Conservation (phyloP, 1,140 invertebrate species). For the Zaprionus vittiger region DNA sequence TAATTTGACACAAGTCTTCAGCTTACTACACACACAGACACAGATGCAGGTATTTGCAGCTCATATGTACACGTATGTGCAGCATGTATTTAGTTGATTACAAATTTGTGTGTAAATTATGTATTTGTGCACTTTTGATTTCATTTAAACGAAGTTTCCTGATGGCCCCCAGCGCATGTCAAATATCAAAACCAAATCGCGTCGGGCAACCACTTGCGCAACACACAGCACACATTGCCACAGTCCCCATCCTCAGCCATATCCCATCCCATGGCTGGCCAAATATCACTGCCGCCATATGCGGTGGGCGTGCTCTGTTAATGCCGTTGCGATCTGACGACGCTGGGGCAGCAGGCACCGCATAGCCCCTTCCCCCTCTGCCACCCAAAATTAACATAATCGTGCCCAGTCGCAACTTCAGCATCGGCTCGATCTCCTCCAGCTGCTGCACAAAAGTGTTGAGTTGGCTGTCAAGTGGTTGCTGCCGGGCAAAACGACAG, state of each 20-base stretch:
- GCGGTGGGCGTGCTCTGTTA: slow-evolving; percentile 79
- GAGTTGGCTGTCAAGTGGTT: slow-evolving; percentile 75
- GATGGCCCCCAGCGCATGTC: slow-evolving; percentile 80
- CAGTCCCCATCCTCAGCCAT: slow-evolving; percentile 45
- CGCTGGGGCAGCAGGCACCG: neutral
- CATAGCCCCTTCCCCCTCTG: slow-evolving; percentile 12
- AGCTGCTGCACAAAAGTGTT: slow-evolving; percentile 67
- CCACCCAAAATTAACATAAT: slow-evolving; percentile 74
- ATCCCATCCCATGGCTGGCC: slow-evolving; percentile 43
- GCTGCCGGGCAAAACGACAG: slow-evolving; percentile 51
- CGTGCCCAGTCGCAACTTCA: slow-evolving; percentile 55
- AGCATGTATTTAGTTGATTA: slow-evolving; percentile 36
- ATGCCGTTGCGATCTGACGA: slow-evolving; percentile 45
- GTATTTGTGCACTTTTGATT: slow-evolving; percentile 83
- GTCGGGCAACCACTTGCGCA: slow-evolving; percentile 66
- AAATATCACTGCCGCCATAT: slow-evolving; percentile 81
- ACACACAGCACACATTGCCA: slow-evolving; percentile 35
- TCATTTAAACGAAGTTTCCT: slow-evolving; percentile 83
- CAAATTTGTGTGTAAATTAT: slow-evolving; percentile 80
- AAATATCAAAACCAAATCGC: slow-evolving; percentile 78
- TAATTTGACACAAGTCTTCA: neutral
- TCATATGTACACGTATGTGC: neutral
- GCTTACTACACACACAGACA: neutral
- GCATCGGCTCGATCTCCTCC: slow-evolving; percentile 34
- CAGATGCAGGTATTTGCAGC: neutral